Conservation (phyloP, 2,113 vertebrate species). For the Eclectus roratus region DNA sequence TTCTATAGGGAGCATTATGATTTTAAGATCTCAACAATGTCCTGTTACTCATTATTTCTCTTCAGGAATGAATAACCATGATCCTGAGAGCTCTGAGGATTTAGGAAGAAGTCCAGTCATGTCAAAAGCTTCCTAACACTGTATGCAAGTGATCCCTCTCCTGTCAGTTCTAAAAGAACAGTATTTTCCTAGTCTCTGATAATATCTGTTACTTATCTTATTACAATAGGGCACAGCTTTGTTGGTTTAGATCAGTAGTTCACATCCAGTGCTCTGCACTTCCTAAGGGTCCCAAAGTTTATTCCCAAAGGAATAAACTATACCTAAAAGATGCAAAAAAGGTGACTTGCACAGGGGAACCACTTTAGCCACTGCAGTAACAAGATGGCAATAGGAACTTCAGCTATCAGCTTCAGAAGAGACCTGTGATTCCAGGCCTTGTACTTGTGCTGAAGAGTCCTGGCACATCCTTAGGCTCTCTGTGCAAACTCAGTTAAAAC, state of each 20-base stretch:
- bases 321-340: background rate
- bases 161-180: background rate
- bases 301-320: background rate
- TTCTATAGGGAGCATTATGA: background rate
- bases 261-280: background rate
- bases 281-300: background rate
- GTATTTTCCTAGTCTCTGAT: background rate
- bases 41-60: slow-evolving; percentile 6
- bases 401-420: background rate
- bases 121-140: background rate
- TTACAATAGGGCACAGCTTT: background rate
- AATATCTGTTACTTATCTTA: background rate
- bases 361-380: background rate
- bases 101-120: background rate
- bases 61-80: background rate
- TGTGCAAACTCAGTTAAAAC: background rate
- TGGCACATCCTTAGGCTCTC: background rate
- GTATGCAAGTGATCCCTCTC: background rate
- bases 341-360: background rate
- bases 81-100: background rate
- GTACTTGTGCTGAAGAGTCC: background rate
- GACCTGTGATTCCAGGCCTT: background rate
- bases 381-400: background rate
- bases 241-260: background rate
- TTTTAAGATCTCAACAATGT: slow-evolving; percentile 4